These are phyloP conservation scores for Apistogramma diplotaenia DNA, from an alignment of 2,113 vertebrate genomes.

Conservation along the genomic window DNA sequence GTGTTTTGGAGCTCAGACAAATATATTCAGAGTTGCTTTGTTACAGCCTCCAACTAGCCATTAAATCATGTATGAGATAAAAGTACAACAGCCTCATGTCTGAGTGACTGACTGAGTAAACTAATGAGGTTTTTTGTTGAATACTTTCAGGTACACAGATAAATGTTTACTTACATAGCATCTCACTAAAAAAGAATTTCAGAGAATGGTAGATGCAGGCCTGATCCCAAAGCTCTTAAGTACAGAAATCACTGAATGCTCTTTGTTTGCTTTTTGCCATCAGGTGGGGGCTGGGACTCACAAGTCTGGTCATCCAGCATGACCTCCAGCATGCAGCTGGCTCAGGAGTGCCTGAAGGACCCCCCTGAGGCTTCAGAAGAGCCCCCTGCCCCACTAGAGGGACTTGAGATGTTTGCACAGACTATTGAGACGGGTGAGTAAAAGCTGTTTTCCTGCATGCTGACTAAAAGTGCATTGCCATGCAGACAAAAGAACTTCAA, in stretches of 20 bases:
- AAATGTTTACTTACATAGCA: neutral
- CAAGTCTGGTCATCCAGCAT: slow-evolving; percentile 90
- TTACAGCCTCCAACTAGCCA: neutral
- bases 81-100: neutral
- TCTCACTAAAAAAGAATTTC: neutral
- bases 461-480: neutral
- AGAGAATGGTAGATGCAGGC: neutral
- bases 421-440: slow-evolving; percentile 89
- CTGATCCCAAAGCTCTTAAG: neutral
- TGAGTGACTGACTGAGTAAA: neutral
- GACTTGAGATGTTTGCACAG: slow-evolving; percentile 94
- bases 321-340: slow-evolving; percentile 92
- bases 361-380: slow-evolving; percentile 85
- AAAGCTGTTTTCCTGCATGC: neutral
- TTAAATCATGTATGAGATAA: neutral
- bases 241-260: neutral
- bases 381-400: slow-evolving; percentile 86
- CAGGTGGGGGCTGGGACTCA: slow-evolving; percentile 80
- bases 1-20: too few species aligned
- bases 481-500: neutral
- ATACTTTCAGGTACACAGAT: neutral
- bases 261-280: neutral
- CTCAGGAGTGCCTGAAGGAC: slow-evolving; percentile 91
- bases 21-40: neutral
- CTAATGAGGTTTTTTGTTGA: neutral